Base-by-base conservation (phyloP, 2,888 invertebrate genomes). In the Polydrusus pterygomalis region DNA sequence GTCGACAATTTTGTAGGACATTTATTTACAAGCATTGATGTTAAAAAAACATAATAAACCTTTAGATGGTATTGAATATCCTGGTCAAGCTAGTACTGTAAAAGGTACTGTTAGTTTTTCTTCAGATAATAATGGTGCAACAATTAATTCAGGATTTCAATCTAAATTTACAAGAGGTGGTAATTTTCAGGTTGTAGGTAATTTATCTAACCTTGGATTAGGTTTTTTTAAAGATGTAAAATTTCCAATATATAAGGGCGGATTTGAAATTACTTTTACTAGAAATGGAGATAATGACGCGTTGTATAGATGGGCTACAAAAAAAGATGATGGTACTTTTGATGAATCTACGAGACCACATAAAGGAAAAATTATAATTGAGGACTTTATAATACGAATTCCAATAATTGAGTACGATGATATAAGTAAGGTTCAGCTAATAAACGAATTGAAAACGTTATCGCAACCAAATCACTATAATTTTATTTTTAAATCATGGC, bases 301-400 rank as follows among this genome's bases (percentile, higher is more conserved):
- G 5, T 43, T 43, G n/a, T 43, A 43, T 43, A 43, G 43, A 43
- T 43, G 43, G 43, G 43, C 43, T 34, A 34, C 7, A 34, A 34
- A 34, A 10, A 34, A 34, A 43, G n/a, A 13, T 43, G 43, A 43
- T n/a, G 43, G 43, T 9, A 13, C 43, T 11, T 43, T 43, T 5
- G n/a, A 43, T 10, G 43, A 43, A 13, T 1, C 43, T 43, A 43
- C 43, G n/a, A 43, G 43, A 43, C 43, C 43, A 43, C 6, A 43
- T 43, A 43, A n/a, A n/a, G n/a, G 43, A 43, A 43, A 43, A 43
- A 34, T 43, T 43, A 43, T 43, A 43, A 43, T 43, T 43, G 43
- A 43, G n/a, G 43, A 43, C n/a, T 43, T 43, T 13, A n/a, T 43
- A 43, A 43, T 43, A 9, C 7, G n/a, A 13, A 43, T 43, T n/a